Base-by-base conservation (phyloP, 35 echinoderm and acorn worm species). In the Eucidaris tribuloides region DNA sequence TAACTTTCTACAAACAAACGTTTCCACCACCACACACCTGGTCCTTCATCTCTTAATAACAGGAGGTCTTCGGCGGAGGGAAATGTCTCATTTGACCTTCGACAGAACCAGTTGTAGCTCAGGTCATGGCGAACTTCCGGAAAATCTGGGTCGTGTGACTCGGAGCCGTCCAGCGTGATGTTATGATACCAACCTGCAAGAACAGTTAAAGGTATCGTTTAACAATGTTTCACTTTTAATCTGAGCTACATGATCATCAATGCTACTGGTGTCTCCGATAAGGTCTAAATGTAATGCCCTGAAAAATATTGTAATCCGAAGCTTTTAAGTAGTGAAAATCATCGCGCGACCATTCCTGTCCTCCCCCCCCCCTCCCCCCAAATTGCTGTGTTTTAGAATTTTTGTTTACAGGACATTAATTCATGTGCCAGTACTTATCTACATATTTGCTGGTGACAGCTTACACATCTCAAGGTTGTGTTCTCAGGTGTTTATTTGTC, bases 101-200 rank as follows among this genome's bases (percentile, higher is more conserved):
- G 80, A 42, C 94, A 97, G 56, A 79, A 97, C 94, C 94, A 97
- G 27, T 58, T 79, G 65, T 59, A 91, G 20, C 35, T 71, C 9
- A 92, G 31, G 28, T 36, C 78, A 19, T 54, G 40, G 42, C 5
- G 43, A n/a, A 35, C 40, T 25, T 31, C 44, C 15, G 68, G 22
- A 25, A 9, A 20, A 34, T 91, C 93, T n/a, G 93, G 93, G 45
- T 96, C 93, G 40, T 83, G 80, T 4, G 93, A 96, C 9, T 57
- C 39, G 2, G 83, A 87, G 38, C 83, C 93, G 84, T 96, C 93
- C 25, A 96, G 37, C 5, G 52, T 46, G 28, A 96, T 54, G 24
- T 91, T 70, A 3, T 58, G 77, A 58, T 84, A 84, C 93, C 93
- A 96, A 42, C 93, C 93, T 96, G 78, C 2, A 4, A 27, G 58